Evolutionary conservation across 2,888 invertebrate genomes (phyloP), one percentile per base, ranked within the genome.

Genomic region (Amphipoea lucens): DNA sequence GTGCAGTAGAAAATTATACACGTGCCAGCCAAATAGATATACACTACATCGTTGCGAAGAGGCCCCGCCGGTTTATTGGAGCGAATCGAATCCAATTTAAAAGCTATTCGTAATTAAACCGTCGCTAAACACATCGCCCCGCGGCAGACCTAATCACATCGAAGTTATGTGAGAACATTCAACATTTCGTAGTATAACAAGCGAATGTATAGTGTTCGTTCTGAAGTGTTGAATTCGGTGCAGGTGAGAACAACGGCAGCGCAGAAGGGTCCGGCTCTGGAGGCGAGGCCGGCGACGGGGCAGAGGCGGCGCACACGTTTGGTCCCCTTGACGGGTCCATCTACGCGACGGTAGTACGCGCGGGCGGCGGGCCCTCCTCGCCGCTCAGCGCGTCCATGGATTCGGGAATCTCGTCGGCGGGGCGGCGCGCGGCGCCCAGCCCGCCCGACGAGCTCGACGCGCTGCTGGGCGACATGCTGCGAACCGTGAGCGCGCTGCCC

Each of bases 321-420:
- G 98, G 98, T 65, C 99, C 99, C 68, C 97, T 99, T 91, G 99
- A 99, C 98, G 99, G 99, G 90, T 99, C 98, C 91, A 98, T 99
- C 91, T 99, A 99, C 97, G 99, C 99, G 88, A 98, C 98, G 78
- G 98, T 98, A 88, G 95, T 96, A 90, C 95, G 97, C 88, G 94
- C 95, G 88, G 94, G 94, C 90, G 94, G 94, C 89, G 95, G 96
- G 86, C 95, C 95, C 76, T 97, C 98, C 90, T 98, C 98, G 92
- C 98, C 98, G 91, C 97, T 98, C 95, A 98, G 98, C 92, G 98
- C 98, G 94, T 99, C 98, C 95, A 98, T 98, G 98, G 99, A 99
- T 97, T 98, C 98, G 91, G 99, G 99, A 91, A 99, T 99, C 92
- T 98, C 98, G 92, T 98, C 98, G 82, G 98, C 98, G 95, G 98